Percentiles rank a stretch among this genome's conserved stretches.
These are phyloP conservation scores for Phortica variegata DNA, from an alignment of 1,140 invertebrate genomes.

Conservation along the genomic window DNA sequence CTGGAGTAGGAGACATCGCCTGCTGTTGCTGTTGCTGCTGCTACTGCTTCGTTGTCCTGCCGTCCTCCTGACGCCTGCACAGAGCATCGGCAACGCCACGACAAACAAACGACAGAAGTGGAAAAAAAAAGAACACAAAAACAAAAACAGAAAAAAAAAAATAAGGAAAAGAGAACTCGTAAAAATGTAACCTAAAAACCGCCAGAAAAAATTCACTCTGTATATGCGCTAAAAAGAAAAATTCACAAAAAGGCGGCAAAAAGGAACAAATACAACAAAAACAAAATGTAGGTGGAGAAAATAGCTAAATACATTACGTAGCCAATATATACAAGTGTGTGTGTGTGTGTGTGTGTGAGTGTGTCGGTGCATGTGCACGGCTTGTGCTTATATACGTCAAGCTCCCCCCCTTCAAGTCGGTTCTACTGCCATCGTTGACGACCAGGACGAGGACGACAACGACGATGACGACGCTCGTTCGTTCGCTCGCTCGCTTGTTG, in stretches of 20 bases:
- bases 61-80: conserved; percentile 15
- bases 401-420: too few relatives aligned
- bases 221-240: conserved; percentile 1
- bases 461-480: not conserved
- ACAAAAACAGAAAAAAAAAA: conserved; percentile 1
- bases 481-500: conserved; percentile 47
- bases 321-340: not conserved
- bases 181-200: conserved; percentile 57
- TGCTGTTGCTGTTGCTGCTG: conserved; percentile 21
- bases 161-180: conserved; percentile 31
- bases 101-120: conserved; percentile 15
- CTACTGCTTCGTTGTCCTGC: conserved; percentile 28
- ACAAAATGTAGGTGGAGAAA: conserved; percentile 18
- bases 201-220: conserved; percentile 44
- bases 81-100: conserved; percentile 17
- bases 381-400: too few relatives aligned
- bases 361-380: too few relatives aligned
- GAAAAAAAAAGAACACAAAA: conserved; percentile 23
- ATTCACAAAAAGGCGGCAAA: conserved; percentile 9
- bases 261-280: conserved; percentile 13
- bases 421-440: not conserved
- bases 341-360: conserved; percentile 5
- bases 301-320: conserved; percentile 3
- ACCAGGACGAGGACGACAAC: conserved; percentile 14
- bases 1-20: too few relatives aligned